These are phyloP conservation scores for Proctacanthus coquilletti DNA, from an alignment of 1,140 invertebrate genomes.

Conservation along the genomic window DNA sequence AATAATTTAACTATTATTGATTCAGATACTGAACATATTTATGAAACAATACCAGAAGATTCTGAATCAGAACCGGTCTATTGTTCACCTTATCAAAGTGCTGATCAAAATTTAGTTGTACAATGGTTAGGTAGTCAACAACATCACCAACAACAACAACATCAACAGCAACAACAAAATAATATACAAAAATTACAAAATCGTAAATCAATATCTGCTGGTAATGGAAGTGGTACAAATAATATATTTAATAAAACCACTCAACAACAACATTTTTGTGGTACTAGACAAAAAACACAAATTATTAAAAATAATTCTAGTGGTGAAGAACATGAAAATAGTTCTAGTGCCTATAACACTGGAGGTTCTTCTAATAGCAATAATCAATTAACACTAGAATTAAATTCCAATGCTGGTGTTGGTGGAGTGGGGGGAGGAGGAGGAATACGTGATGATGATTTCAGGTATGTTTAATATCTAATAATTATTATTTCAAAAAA, in stretches of 20 bases:
- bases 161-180: slow-evolving; percentile 5
- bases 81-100: slow-evolving; percentile 45
- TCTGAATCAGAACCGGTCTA: slow-evolving; percentile 46
- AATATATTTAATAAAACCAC: too few species aligned
- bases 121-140: slow-evolving; percentile 20
- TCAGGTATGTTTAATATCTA: too few species aligned
- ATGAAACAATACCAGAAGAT: slow-evolving; percentile 50
- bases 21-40: slow-evolving; percentile 45
- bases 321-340: slow-evolving; percentile 43
- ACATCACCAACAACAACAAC: slow-evolving; percentile 13
- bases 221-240: too few species aligned
- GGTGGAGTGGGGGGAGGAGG: too few species aligned
- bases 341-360: slow-evolving; percentile 62
- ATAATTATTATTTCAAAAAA: too few species aligned
- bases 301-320: slow-evolving; percentile 20
- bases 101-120: slow-evolving; percentile 23
- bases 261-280: too few species aligned
- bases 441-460: neutral
- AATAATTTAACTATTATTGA: slow-evolving; percentile 15
- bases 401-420: slow-evolving; percentile 19
- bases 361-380: slow-evolving; percentile 58
- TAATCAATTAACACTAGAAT: slow-evolving; percentile 42
- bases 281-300: too few species aligned
- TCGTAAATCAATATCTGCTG: too few species aligned
- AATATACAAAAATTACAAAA: too few species aligned